Conservation (phyloP, 53 echinoderm and acorn worm genomes). For the Luidia sarsii region DNA sequence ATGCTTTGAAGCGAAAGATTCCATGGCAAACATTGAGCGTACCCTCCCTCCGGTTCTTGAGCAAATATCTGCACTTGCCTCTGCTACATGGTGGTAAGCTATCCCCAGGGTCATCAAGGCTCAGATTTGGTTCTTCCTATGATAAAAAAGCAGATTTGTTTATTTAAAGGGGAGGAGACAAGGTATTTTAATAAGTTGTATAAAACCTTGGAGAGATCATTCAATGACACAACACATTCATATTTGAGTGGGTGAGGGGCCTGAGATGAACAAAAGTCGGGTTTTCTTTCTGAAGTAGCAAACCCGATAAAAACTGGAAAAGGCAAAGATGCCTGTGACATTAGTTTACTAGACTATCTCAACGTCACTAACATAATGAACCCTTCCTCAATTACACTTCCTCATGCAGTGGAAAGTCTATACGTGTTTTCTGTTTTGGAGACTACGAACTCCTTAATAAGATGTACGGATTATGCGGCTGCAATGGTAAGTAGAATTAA, state of each 20-base stretch:
- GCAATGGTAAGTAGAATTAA: constrained; percentile 23
- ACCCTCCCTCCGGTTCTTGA: constrained; percentile 2
- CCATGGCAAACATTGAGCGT: neutral
- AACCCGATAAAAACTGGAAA: too few relatives aligned
- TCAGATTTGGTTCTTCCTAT: neutral
- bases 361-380: too few relatives aligned
- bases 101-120: neutral
- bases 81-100: constrained; percentile 18
- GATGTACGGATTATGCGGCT: constrained; percentile 41
- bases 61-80: neutral
- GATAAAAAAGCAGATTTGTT: neutral
- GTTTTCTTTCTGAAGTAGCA: neutral
- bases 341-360: too few relatives aligned
- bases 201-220: too few relatives aligned
- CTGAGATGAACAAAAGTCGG: too few relatives aligned
- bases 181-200: too few relatives aligned
- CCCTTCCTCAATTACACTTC: too few relatives aligned
- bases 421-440: constrained; percentile 16
- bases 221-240: too few relatives aligned
- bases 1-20: constrained; percentile 13
- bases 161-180: neutral
- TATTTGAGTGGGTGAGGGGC: too few relatives aligned
- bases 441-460: constrained; percentile 49
- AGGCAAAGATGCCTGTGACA: too few relatives aligned
- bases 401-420: neutral